Conservation (phyloP, 1,140 invertebrate species). For the Drosophila pandora region DNA sequence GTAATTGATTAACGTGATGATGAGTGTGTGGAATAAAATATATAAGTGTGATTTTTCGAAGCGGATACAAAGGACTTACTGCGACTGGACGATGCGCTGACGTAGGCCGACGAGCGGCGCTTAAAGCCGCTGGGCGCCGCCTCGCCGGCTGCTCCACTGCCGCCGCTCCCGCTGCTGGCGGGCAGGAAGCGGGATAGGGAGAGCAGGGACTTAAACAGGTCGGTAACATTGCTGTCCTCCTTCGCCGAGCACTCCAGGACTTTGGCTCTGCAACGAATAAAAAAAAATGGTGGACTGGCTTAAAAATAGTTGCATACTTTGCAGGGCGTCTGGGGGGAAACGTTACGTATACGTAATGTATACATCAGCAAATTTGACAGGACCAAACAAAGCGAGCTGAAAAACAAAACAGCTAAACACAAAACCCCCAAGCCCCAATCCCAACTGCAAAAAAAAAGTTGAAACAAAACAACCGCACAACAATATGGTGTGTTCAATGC, state of each 20-base stretch:
- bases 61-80: constrained; percentile 73
- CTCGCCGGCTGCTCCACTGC: constrained; percentile 84
- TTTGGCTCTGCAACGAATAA: constrained; percentile 86
- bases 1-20: background rate
- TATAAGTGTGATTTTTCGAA: background rate
- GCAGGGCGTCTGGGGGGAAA: constrained; percentile 21
- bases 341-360: constrained; percentile 37
- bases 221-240: constrained; percentile 90
- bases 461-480: constrained; percentile 19
- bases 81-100: constrained; percentile 85
- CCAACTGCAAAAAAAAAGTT: constrained; percentile 5
- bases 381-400: constrained; percentile 14
- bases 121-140: constrained; percentile 87
- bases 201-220: constrained; percentile 90
- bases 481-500: constrained; percentile 40
- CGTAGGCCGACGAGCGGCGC: constrained; percentile 90
- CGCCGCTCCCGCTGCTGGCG: constrained; percentile 84
- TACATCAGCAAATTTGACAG: constrained; percentile 10
- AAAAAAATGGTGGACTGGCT: background rate
- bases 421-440: background rate
- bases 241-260: constrained; percentile 93
- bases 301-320: constrained; percentile 42
- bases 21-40: background rate
- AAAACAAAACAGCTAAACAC: constrained; percentile 17
- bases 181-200: constrained; percentile 88